Conservation (phyloP, 2,888 invertebrate species). For the Gastrophysa polygoni region DNA sequence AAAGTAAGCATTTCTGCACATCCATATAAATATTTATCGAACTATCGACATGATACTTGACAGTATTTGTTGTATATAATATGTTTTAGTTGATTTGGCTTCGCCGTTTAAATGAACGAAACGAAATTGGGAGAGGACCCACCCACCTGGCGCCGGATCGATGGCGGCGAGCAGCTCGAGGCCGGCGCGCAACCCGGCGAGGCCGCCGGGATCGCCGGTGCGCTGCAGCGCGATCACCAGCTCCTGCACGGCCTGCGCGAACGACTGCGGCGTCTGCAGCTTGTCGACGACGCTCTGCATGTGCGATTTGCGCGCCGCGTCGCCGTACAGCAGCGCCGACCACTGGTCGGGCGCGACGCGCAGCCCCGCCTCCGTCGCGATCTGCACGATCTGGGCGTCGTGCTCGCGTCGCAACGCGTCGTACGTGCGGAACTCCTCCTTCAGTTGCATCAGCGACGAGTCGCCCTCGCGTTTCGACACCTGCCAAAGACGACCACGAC, state of each 20-base stretch:
- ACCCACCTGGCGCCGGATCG: slow-evolving; percentile 80
- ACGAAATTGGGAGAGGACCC: no score
- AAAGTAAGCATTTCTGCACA: no score
- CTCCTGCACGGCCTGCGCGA: slow-evolving; percentile 90
- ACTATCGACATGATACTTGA: no score
- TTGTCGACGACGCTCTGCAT: slow-evolving; percentile 96
- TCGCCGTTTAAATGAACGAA: no score
- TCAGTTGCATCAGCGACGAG: slow-evolving; percentile 96
- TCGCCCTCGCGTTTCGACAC: slow-evolving; percentile 96
- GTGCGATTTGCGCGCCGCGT: slow-evolving; percentile 93
- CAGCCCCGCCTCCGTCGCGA: slow-evolving; percentile 95
- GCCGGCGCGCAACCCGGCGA: slow-evolving; percentile 77
- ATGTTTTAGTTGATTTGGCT: no score
- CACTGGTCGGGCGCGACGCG: slow-evolving; percentile 98
- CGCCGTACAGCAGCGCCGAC: slow-evolving; percentile 96
- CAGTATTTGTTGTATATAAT: no score
- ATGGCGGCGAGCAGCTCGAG: slow-evolving; percentile 85
- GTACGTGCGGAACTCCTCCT: slow-evolving; percentile 95
- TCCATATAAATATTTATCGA: no score
- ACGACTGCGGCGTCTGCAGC: slow-evolving; percentile 91
- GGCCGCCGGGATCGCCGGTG: slow-evolving; percentile 84
- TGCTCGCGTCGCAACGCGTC: slow-evolving; percentile 93
- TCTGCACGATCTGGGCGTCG: slow-evolving; percentile 98
- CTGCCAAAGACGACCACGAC: no score
- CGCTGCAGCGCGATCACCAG: slow-evolving; percentile 88